phyloP scores from a whole-genome alignment of 2,113 vertebrate genomes.

The Platysteira castanea region DNA sequence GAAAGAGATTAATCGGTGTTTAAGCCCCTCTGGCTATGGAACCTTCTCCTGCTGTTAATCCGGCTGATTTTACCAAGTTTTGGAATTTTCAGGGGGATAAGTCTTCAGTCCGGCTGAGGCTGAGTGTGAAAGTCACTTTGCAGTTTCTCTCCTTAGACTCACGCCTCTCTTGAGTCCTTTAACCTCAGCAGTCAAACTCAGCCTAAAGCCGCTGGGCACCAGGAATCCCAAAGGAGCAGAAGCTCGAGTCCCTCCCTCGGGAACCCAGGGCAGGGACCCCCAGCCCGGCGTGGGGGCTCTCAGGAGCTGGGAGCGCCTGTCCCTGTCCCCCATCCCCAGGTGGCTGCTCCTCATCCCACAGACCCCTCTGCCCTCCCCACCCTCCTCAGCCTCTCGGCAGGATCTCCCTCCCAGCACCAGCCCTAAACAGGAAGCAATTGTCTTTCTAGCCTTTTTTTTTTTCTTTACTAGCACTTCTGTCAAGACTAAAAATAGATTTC shows the following conservation, averaged over 20 bases:
- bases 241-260: neutral
- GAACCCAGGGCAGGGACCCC: neutral
- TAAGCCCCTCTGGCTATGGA: neutral
- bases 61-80: neutral
- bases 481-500: constrained; percentile 5
- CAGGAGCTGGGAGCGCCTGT: neutral
- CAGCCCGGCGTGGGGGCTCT: fast-evolving
- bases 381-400: neutral
- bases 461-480: neutral
- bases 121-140: neutral
- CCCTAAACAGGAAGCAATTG: constrained; percentile 22
- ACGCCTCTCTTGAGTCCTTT: fast-evolving
- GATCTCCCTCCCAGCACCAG: neutral
- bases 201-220: neutral
- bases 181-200: neutral
- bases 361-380: neutral
- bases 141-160: neutral
- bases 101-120: neutral
- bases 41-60: neutral
- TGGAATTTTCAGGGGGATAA: neutral
- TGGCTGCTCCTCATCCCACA: neutral
- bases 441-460: neutral
- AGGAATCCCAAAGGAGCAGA: neutral
- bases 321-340: neutral
- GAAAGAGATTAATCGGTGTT: fast-evolving